Evolutionary conservation across 2,113 vertebrate species (phyloP), one percentile per base, ranked within the genome.

Genomic region (Cisticola juncidis): DNA sequence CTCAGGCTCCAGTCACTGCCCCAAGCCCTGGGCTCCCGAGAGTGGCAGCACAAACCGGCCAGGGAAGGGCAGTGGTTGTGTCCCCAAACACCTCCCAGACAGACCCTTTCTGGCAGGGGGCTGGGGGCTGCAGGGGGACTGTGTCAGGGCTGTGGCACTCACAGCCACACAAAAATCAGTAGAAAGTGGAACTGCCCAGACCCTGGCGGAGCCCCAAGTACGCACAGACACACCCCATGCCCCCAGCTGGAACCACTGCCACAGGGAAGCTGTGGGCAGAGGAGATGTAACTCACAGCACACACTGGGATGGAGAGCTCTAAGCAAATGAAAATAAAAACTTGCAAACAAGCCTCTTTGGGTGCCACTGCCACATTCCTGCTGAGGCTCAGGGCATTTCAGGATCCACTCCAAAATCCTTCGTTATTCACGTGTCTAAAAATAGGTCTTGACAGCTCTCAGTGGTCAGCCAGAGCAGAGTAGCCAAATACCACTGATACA

Each of bases 351-450:
- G 53, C 81, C 68, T 57, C 11, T 5, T 78, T 68, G 73, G 86
- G 77, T 33, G 73, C 89, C 92, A 74, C 80, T 86, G 25, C 50
- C 91, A 28, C 77, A 64, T 96, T 95, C 88, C 47, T 74, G 6
- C 40, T 74, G 69, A 72, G 81, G 38, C 78, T 89, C 78, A 61
- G 93, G 84, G 50, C 73, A 5, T 86, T 81, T 83, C 84, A 89
- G 86, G 80, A 92, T 42, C 81, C 53, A 29, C 72, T 95, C 89
- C 84, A 95, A 76, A 84, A 91, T 56, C 71, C 81, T 79, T 76
- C 11, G 0, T 69, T 95, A 87, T 72, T 95, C 78, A 69, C 29
- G 10, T 4, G 16, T 21, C 84, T 92, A 94, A 91, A 96, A 95
- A 94, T 92, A 95, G 88, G 16, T 40, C 65, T 36, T 64, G 89